These are phyloP conservation scores for Aphidius ervi DNA, from an alignment of 1,140 invertebrate genomes.

Conservation along the genomic window DNA sequence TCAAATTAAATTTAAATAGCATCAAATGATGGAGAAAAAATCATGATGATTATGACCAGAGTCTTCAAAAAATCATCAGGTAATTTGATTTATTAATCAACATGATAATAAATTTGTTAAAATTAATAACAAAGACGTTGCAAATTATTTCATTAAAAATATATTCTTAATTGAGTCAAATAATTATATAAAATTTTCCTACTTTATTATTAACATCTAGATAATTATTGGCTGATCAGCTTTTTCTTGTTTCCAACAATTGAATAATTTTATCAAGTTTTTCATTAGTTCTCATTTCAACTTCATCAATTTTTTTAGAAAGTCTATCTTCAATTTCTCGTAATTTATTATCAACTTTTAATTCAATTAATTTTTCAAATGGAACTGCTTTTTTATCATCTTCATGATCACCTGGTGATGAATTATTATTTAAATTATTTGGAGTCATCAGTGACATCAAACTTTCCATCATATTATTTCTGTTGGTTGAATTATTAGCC, in stretches of 20 bases:
- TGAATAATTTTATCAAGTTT: slow-evolving; percentile 44
- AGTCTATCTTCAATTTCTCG: slow-evolving; percentile 42
- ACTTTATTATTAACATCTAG: not conserved
- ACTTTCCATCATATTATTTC: slow-evolving; percentile 3
- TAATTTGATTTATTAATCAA: too few species aligned
- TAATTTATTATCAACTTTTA: slow-evolving; percentile 44
- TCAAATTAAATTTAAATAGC: too few species aligned
- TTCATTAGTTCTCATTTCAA: slow-evolving; percentile 36
- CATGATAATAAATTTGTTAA: too few species aligned
- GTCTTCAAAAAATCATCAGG: too few species aligned
- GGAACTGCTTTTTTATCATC: slow-evolving; percentile 16
- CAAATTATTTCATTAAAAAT: too few species aligned
- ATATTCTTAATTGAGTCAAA: too few species aligned
- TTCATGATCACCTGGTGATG: not conserved
- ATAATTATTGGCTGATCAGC: not conserved
- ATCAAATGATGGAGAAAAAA: too few species aligned
- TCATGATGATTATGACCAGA: too few species aligned
- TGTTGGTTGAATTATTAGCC: not conserved
- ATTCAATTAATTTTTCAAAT: slow-evolving; percentile 34
- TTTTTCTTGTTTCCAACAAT: slow-evolving; percentile 21
- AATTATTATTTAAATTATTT: not conserved
- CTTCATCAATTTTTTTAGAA: slow-evolving; percentile 35
- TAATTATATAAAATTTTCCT: not conserved
- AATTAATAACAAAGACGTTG: too few species aligned
- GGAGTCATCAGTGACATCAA: too few species aligned